These are phyloP conservation scores for Tupaia tana DNA, from an alignment of 2,113 vertebrate species.

Conservation along the genomic window DNA sequence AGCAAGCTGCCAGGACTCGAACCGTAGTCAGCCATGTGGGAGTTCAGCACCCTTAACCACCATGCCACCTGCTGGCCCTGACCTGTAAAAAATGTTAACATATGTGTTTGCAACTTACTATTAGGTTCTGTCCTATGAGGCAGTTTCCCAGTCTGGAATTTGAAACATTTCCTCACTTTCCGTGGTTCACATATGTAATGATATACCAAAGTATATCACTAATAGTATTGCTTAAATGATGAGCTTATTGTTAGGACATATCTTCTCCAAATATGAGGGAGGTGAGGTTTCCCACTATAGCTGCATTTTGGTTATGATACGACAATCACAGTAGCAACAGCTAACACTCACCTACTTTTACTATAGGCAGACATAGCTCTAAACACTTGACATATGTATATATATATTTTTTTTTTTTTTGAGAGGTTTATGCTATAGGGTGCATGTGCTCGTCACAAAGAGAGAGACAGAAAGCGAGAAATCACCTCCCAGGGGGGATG, in stretches of 20 bases:
- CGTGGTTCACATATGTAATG: constrained; percentile 1
- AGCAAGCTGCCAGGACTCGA: no score
- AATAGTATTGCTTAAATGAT: constrained; percentile 21
- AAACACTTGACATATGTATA: neutral
- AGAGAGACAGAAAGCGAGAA: no score
- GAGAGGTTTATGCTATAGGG: no score
- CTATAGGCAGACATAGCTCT: neutral
- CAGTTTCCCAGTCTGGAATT: constrained; percentile 18
- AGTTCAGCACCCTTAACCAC: no score
- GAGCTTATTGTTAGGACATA: neutral
- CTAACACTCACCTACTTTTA: constrained; percentile 17
- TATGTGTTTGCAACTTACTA: constrained; percentile 20
- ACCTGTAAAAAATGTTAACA: constrained; percentile 30
- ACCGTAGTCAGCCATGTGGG: no score
- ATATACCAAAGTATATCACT: neutral
- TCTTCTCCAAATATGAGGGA: neutral
- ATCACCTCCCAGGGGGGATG: no score
- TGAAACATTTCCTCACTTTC: constrained; percentile 44
- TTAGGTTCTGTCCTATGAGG: constrained; percentile 26
- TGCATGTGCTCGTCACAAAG: no score
- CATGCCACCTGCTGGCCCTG: no score
- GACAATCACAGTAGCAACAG: neutral
- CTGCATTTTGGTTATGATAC: neutral
- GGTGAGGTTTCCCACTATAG: neutral
- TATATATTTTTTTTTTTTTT: no score